Evolutionary conservation across 2,113 vertebrate genomes (phyloP).

Genomic region (Nesogale talazaci): DNA sequence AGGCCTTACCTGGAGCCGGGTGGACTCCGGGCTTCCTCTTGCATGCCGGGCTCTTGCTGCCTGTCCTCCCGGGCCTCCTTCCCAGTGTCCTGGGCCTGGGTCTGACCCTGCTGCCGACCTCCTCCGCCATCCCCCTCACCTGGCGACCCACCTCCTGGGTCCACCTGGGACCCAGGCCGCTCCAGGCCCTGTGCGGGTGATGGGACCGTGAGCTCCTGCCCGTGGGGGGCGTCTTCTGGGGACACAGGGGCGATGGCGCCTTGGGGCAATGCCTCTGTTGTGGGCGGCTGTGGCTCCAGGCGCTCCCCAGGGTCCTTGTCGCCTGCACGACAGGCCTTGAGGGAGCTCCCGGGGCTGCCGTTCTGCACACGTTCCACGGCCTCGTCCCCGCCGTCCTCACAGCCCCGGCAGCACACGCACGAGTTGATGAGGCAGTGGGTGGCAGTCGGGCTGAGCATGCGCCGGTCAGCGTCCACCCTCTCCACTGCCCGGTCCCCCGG

Average conservation of each 20-base stretch:
- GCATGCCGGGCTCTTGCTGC: constrained; percentile 74
- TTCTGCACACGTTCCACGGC: constrained; percentile 81
- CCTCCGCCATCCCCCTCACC: constrained; percentile 68
- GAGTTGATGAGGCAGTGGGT: constrained; percentile 95
- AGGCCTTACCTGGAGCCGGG: constrained; percentile 85
- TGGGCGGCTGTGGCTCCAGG: constrained; percentile 76
- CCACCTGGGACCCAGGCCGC: constrained; percentile 80
- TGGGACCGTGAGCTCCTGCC: constrained; percentile 78
- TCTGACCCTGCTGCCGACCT: constrained; percentile 82
- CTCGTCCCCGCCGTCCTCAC: constrained; percentile 91
- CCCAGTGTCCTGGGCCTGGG: constrained; percentile 76
- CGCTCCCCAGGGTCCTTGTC: constrained; percentile 81
- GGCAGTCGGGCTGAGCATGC: constrained; percentile 88
- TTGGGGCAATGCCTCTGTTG: constrained; percentile 78
- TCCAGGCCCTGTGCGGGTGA: constrained; percentile 90
- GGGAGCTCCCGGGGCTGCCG: constrained; percentile 79
- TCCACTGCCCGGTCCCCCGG: constrained; percentile 66
- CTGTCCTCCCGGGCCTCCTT: constrained; percentile 70
- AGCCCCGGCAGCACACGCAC: constrained; percentile 96
- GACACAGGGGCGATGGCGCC: constrained; percentile 75
- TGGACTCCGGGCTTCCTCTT: constrained; percentile 83
- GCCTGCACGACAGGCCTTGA: constrained; percentile 83
- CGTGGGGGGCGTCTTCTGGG: constrained; percentile 76
- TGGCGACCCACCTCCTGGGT: constrained; percentile 68
- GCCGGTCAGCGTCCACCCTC: constrained; percentile 82